Evolutionary conservation across 2,113 vertebrate species (phyloP).

Genomic region (Seriola quinqueradiata): DNA sequence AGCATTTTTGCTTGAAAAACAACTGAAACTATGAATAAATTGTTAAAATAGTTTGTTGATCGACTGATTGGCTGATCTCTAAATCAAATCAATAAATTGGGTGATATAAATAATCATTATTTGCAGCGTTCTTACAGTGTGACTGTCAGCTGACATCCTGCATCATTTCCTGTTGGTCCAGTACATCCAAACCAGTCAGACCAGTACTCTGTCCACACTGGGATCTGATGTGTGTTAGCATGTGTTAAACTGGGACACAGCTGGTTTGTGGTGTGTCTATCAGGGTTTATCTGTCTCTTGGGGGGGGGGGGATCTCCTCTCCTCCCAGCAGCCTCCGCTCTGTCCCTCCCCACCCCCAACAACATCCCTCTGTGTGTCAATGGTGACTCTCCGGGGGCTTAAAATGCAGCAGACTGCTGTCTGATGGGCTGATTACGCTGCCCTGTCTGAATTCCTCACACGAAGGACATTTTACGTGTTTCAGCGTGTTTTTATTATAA

Average conservation of each 20-base stretch:
- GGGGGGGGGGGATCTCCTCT: background rate
- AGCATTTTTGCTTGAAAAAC: too few relatives aligned
- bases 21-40: too few relatives aligned
- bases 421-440: background rate
- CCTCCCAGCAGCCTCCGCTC: background rate
- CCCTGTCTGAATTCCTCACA: background rate
- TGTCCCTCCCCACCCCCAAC: slow-evolving; percentile 12
- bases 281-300: background rate
- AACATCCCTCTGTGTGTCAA: background rate
- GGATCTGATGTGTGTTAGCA: background rate
- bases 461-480: too few relatives aligned
- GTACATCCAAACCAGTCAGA: background rate
- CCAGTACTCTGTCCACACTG: background rate
- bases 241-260: slow-evolving; percentile 27
- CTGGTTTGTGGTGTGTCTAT: slow-evolving; percentile 5
- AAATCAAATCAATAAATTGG: too few relatives aligned
- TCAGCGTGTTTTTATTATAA: too few relatives aligned
- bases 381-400: background rate
- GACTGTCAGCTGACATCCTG: too few relatives aligned
- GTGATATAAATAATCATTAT: too few relatives aligned
- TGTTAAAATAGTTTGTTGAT: too few relatives aligned
- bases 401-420: background rate
- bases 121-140: too few relatives aligned
- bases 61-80: too few relatives aligned
- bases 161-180: background rate